Evolutionary conservation across 1,140 invertebrate species (phyloP), one percentile per base, ranked within the genome.

Genomic region (Drosophila lacteicornis): DNA sequence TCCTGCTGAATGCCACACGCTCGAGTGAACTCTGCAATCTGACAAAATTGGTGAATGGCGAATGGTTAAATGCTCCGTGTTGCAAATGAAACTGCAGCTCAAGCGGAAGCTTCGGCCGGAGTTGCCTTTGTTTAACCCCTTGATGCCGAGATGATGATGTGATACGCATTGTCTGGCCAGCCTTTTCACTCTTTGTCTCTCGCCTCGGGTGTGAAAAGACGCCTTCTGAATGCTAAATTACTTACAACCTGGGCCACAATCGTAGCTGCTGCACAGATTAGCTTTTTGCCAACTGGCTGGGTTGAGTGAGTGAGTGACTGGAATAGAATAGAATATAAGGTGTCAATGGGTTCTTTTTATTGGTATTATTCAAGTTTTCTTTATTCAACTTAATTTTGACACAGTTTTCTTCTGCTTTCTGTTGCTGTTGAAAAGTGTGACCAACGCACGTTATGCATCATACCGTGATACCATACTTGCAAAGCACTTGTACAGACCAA

Each of bases 1-100:
- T 36, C 33, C 33, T 49, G 40, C 60, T 80, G 84, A 86, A 82
- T 81, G 82, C 58, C 58, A 5, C 80, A 87, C 77, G 77, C 83
- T 67, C 75, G 68, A 76, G 76, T 53, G 80, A 79, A 80, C 63
- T 74, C 66, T 83, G 83, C 73, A 83, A 83, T 88, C 82, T 88
- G 84, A 83, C 78, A 75, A 71, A 82, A 79, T 76, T 56, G 40
- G 27, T 61, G 55, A 57, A 79, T 71, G 66, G 75, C 56, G 42
- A 49, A 78, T 53, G 62, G n/a, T 55, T 55, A 78, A 71, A 61
- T 63, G 50, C 66, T 38, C 17, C 65, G 74, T 45, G 50, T 27
- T 70, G 49, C 61, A 63, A 47, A 22, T 45, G 53, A 66, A 50
- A 53, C 70, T 58, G 65, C 65, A 57, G 30, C 67, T 60, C 53